Percentiles rank a stretch among this genome's conserved stretches.
phyloP scores from a whole-genome alignment of 1,140 invertebrate genomes.

The Phenacoccus solenopsis region DNA sequence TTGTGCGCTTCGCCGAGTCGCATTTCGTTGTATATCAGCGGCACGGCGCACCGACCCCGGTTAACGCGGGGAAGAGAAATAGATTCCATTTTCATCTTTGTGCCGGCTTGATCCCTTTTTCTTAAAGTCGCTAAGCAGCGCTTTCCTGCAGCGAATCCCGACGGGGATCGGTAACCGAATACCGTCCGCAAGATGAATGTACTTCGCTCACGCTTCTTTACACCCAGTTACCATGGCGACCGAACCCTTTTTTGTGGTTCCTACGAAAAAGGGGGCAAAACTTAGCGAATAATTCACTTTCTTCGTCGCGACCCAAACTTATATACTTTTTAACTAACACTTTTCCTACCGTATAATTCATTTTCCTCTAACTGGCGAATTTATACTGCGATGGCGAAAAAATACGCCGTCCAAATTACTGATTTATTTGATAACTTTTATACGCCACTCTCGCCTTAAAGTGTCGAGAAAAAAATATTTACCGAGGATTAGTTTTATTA shows the following conservation, averaged over 20 bases:
- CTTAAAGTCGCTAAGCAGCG: conserved; percentile 13
- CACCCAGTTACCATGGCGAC: conserved; percentile 8
- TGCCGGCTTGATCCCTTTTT: conserved; percentile 4
- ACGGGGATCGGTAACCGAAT: conserved; percentile 8
- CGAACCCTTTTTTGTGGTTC: conserved; percentile 9
- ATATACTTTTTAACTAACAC: conserved; percentile 15
- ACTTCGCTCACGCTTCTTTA: conserved; percentile 12
- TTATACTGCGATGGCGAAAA: background rate
- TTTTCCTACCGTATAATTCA: conserved; percentile 8
- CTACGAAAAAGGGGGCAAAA: background rate
- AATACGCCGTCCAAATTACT: conserved; percentile 11
- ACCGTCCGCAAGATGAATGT: conserved; percentile 9
- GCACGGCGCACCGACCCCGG: too few species aligned
- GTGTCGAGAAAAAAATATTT: background rate
- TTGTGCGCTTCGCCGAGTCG: conserved; percentile 5
- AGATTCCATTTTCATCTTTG: conserved; percentile 12
- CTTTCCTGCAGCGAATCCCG: conserved; percentile 15
- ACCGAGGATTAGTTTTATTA: background rate
- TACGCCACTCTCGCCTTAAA: background rate
- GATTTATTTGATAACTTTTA: conserved; percentile 6
- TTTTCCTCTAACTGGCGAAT: background rate
- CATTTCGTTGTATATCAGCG: background rate
- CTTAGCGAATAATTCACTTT: conserved; percentile 15
- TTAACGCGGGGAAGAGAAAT: background rate
- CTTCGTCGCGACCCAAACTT: conserved; percentile 8